phyloP scores from a whole-genome alignment of 2,113 vertebrate species.

The Nerophis ophidion region DNA sequence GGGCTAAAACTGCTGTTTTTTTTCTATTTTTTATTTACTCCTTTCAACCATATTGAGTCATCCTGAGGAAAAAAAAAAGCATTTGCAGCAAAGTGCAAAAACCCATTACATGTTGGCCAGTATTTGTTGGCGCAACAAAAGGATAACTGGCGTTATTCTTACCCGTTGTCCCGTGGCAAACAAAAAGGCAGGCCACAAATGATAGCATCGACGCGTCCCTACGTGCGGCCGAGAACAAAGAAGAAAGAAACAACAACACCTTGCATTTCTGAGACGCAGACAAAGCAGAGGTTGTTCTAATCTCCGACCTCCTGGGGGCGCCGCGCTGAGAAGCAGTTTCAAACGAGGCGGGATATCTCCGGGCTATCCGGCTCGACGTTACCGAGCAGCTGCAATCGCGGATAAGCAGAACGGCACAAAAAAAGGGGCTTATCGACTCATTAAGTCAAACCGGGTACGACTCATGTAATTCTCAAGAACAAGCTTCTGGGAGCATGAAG shows the following conservation, averaged over 20 bases:
- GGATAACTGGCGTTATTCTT: conserved; percentile 1
- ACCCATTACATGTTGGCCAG: not conserved
- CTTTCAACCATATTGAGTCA: not conserved
- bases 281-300: conserved; percentile 3
- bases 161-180: not conserved
- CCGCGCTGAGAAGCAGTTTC: too few relatives aligned
- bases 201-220: not conserved
- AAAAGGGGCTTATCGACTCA: conserved; percentile 2
- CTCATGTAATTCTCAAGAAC: not conserved
- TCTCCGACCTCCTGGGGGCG: not conserved
- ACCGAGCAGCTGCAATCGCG: not conserved
- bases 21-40: not conserved
- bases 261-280: not conserved
- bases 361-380: conserved; percentile 1
- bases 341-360: not conserved
- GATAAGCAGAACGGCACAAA: conserved; percentile 1
- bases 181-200: not conserved
- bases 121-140: not conserved
- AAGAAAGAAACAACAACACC: not conserved
- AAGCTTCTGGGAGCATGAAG: not conserved
- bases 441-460: not conserved
- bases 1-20: not conserved
- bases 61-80: not conserved
- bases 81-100: not conserved
- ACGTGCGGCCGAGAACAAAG: not conserved